Conservation (phyloP, 2,888 invertebrate genomes). For the Eledona agricola region DNA sequence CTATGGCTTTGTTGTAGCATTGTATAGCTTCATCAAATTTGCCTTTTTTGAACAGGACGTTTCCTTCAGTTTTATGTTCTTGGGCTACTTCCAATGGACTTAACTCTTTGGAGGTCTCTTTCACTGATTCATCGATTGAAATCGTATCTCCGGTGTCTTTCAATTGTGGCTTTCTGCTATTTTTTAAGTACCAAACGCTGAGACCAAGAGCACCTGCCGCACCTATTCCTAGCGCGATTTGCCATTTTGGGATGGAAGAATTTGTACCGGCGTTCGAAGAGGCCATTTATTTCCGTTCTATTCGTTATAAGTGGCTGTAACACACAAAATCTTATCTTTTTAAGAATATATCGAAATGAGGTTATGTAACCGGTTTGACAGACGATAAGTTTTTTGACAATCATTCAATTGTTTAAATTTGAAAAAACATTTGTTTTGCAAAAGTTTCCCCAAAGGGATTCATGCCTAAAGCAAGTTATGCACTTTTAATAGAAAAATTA, state of each 20-base stretch:
- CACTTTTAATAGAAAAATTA: no score
- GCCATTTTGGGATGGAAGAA: slow-evolving; percentile 79
- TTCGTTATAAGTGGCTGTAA: slow-evolving; percentile 1
- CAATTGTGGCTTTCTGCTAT: slow-evolving; percentile 58
- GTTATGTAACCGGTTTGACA: slow-evolving; percentile 26
- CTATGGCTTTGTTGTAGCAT: slow-evolving; percentile 92
- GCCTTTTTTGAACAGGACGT: slow-evolving; percentile 82
- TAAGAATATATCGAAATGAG: slow-evolving; percentile 19
- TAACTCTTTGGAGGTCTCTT: slow-evolving; percentile 52
- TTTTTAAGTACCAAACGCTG: slow-evolving; percentile 71
- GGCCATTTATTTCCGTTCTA: slow-evolving; percentile 15
- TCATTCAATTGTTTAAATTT: no score
- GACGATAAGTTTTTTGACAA: slow-evolving; percentile 8
- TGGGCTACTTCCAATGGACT: slow-evolving; percentile 78
- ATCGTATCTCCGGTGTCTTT: slow-evolving; percentile 39
- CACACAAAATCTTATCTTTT: slow-evolving; percentile 23
- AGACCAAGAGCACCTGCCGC: slow-evolving; percentile 82
- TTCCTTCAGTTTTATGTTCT: slow-evolving; percentile 87
- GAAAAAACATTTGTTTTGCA: no score
- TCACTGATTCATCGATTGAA: slow-evolving; percentile 35
- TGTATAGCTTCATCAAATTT: slow-evolving; percentile 91
- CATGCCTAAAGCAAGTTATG: no score
- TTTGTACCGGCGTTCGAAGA: slow-evolving; percentile 11
- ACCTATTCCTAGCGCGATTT: slow-evolving; percentile 83
- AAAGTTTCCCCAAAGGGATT: no score